Percentiles rank a stretch among this genome's conserved stretches.
phyloP scores from a whole-genome alignment of 2,888 invertebrate species.

The Scaeva pyrastri region DNA sequence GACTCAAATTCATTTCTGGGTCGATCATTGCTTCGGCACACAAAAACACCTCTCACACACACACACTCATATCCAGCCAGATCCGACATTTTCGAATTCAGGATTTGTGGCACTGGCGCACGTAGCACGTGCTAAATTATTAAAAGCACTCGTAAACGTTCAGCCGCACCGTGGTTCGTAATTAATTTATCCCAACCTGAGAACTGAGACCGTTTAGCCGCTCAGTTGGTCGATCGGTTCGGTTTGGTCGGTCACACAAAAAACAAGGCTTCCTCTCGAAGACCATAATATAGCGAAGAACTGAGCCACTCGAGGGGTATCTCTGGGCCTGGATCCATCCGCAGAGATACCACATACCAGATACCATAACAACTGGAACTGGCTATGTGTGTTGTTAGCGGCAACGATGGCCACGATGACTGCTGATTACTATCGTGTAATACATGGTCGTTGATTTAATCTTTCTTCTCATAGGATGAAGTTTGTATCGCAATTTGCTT shows the following conservation, averaged over 20 bases:
- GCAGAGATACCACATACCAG: neutral
- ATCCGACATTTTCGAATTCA: slow-evolving; percentile 49
- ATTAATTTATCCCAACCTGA: slow-evolving; percentile 71
- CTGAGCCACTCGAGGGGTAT: slow-evolving; percentile 6
- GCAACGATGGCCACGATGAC: slow-evolving; percentile 66
- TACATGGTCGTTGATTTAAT: slow-evolving; percentile 72
- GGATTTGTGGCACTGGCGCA: slow-evolving; percentile 72
- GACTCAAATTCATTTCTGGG: slow-evolving; percentile 55
- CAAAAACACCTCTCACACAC: slow-evolving; percentile 6
- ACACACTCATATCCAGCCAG: no score
- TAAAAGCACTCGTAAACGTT: slow-evolving; percentile 64
- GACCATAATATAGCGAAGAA: slow-evolving; percentile 1
- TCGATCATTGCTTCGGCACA: slow-evolving; percentile 53
- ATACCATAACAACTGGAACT: no score
- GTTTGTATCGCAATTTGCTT: slow-evolving; percentile 33
- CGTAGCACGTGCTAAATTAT: slow-evolving; percentile 76
- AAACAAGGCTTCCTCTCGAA: slow-evolving; percentile 43
- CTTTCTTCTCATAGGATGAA: slow-evolving; percentile 49
- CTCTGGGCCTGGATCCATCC: slow-evolving; percentile 26
- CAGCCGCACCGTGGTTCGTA: slow-evolving; percentile 55
- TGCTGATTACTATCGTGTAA: slow-evolving; percentile 75
- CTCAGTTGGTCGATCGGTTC: neutral
- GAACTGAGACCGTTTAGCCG: slow-evolving; percentile 53
- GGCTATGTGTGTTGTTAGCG: slow-evolving; percentile 20
- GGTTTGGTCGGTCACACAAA: slow-evolving; percentile 6